Evolutionary conservation across 1,140 invertebrate genomes (phyloP).

Genomic region (Papilio aristodemus): DNA sequence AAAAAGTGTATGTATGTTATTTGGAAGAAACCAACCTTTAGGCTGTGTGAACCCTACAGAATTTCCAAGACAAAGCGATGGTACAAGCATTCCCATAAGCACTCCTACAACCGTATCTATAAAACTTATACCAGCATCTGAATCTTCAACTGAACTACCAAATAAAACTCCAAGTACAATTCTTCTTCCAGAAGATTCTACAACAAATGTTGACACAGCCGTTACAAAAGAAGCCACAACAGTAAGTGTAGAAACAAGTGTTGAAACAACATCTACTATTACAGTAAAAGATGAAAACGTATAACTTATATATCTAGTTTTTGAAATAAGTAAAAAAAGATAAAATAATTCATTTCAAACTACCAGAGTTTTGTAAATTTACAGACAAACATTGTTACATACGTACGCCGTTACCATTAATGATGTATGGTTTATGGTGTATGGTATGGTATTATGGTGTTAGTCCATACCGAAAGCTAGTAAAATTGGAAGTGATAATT

Average conservation of each 20-base stretch:
- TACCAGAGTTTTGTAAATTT: too few relatives aligned
- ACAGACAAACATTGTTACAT: too few relatives aligned
- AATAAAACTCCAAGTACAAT: not conserved
- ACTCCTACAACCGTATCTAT: not conserved
- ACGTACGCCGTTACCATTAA: too few relatives aligned
- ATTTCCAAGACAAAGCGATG: slow-evolving; percentile 2
- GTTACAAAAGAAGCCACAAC: not conserved
- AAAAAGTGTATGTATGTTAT: slow-evolving; percentile 1
- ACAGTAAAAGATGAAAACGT: not conserved
- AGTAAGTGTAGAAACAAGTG: slow-evolving; percentile 1
- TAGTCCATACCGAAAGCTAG: too few relatives aligned
- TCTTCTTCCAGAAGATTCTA: too few relatives aligned
- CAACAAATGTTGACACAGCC: not conserved
- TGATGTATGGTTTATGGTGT: too few relatives aligned
- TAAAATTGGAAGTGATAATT: too few relatives aligned
- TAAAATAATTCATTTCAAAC: too few relatives aligned
- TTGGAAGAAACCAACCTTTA: not conserved
- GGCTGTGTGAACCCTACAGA: slow-evolving; percentile 13
- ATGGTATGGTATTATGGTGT: too few relatives aligned
- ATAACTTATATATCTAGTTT: not conserved
- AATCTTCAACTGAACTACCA: not conserved
- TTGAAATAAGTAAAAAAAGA: too few relatives aligned
- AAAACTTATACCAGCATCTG: not conserved
- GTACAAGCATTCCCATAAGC: too few relatives aligned
- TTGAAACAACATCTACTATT: not conserved